Conservation (phyloP, 1,140 invertebrate species). For the Epicauta chinensis region DNA sequence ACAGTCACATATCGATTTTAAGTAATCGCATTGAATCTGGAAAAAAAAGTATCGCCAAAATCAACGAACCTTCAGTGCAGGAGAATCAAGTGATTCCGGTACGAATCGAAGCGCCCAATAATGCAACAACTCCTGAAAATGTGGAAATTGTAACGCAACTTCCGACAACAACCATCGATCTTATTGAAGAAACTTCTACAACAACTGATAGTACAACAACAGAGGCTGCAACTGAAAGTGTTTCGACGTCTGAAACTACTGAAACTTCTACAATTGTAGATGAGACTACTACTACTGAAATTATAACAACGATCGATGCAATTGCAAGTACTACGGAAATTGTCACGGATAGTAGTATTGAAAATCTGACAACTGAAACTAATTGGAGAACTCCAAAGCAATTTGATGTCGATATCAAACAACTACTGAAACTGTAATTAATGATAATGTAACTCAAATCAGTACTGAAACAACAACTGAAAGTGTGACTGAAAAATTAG, state of each 20-base stretch:
- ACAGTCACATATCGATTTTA: constrained; percentile 22
- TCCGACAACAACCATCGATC: too few species aligned
- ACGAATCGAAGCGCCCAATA: constrained; percentile 11
- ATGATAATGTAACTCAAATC: constrained; percentile 3
- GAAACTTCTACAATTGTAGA: constrained; percentile 8
- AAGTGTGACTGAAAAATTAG: constrained; percentile 3
- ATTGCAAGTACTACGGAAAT: constrained; percentile 2
- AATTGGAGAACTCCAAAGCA: neutral
- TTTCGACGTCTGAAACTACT: constrained; percentile 3
- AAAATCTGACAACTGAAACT: constrained; percentile 6
- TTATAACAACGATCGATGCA: constrained; percentile 11
- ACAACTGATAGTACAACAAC: neutral
- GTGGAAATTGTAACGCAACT: too few species aligned
- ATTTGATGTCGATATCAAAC: too few species aligned
- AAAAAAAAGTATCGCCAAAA: constrained; percentile 21
- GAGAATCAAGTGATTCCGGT: constrained; percentile 27
- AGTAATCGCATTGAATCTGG: constrained; percentile 38
- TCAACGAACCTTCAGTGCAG: constrained; percentile 20
- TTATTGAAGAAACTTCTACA: too few species aligned
- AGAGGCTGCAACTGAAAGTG: neutral
- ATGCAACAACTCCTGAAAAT: neutral
- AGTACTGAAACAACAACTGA: constrained; percentile 3
- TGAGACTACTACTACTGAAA: constrained; percentile 3
- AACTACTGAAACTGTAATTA: constrained; percentile 1
- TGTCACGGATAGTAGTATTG: constrained; percentile 8